Conservation (phyloP, 2,888 invertebrate species). For the Eupithecia insigniata region DNA sequence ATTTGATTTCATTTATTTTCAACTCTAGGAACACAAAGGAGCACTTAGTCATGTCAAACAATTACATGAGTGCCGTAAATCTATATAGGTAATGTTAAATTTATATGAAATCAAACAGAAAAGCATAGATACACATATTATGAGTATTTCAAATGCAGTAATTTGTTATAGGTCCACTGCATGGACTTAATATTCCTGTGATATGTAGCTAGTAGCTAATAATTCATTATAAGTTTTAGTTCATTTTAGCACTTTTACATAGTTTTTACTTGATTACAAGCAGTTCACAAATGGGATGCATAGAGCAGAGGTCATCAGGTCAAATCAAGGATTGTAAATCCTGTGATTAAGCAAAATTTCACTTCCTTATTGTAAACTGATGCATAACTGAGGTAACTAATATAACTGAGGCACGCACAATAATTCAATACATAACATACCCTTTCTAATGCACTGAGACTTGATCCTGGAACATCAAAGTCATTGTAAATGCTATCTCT, state of each 20-base stretch:
- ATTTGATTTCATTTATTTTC: too few species aligned
- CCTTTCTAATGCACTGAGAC: constrained; percentile 80
- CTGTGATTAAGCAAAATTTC: not conserved
- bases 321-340: not conserved
- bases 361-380: not conserved
- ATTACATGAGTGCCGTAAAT: too few species aligned
- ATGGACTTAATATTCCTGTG: not conserved
- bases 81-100: too few species aligned
- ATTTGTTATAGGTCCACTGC: not conserved
- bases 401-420: not conserved
- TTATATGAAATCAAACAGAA: too few species aligned
- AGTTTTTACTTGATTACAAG: not conserved
- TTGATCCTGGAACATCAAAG: constrained; percentile 80
- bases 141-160: not conserved
- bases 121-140: too few species aligned
- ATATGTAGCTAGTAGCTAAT: too few species aligned
- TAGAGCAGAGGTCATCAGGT: not conserved
- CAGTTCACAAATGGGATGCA: not conserved
- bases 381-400: too few species aligned
- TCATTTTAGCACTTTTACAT: not conserved
- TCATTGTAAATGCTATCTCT: constrained; percentile 77
- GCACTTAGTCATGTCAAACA: too few species aligned
- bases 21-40: too few species aligned
- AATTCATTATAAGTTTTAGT: too few species aligned
- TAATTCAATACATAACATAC: constrained; percentile 45